These are phyloP conservation scores for Tipula vernalis DNA, from an alignment of 2,888 invertebrate genomes.

Conservation along the genomic window DNA sequence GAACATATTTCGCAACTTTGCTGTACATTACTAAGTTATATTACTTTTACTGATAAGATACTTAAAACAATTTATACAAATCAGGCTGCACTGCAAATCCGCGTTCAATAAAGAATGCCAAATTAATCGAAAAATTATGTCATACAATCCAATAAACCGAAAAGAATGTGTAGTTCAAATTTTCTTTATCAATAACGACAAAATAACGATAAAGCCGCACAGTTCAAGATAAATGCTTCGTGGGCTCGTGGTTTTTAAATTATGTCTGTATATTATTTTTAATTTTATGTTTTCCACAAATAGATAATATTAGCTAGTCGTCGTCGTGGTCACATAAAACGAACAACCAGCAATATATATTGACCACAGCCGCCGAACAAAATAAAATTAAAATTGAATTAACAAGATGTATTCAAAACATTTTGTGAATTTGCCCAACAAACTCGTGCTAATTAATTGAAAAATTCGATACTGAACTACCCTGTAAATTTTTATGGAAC, in stretches of 20 bases:
- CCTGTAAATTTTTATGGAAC: neutral
- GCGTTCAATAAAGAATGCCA: too few relatives aligned
- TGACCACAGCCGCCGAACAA: neutral
- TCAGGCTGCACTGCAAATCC: too few relatives aligned
- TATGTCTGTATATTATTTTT: too few relatives aligned
- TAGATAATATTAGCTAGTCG: neutral
- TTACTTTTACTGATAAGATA: too few relatives aligned
- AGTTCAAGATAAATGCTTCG: neutral
- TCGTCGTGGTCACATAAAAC: too few relatives aligned
- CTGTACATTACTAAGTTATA: too few relatives aligned
- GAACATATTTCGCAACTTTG: too few relatives aligned
- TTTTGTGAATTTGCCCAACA: too few relatives aligned
- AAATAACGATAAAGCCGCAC: neutral
- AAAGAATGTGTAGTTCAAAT: neutral
- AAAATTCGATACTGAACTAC: neutral
- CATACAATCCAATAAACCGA: too few relatives aligned
- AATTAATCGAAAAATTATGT: too few relatives aligned
- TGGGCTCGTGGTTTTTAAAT: neutral
- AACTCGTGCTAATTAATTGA: too few relatives aligned
- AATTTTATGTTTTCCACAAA: neutral
- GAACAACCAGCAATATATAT: neutral
- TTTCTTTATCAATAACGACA: neutral
- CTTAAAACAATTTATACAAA: too few relatives aligned
- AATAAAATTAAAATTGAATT: neutral
- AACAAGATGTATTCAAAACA: neutral